These are phyloP conservation scores for Epinephelus awoara DNA, from an alignment of 2,797 vertebrate species.

Conservation along the genomic window DNA sequence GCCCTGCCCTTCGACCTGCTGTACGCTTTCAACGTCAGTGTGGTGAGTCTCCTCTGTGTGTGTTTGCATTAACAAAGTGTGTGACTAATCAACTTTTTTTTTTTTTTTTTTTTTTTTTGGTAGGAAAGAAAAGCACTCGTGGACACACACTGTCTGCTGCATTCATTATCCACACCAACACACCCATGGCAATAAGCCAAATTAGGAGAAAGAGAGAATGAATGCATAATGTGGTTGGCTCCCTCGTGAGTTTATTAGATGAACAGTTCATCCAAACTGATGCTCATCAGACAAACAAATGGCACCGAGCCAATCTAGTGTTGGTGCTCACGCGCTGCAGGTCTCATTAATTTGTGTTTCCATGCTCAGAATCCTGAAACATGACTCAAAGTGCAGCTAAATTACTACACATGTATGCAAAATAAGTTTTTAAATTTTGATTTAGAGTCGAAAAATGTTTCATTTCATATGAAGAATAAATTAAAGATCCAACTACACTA, in stretches of 20 bases:
- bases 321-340: not conserved
- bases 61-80: slow-evolving; percentile 6
- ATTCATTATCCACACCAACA: slow-evolving; percentile 23
- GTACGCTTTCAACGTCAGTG: slow-evolving; percentile 97
- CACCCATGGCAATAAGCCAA: slow-evolving; percentile 1
- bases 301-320: slow-evolving; percentile 32
- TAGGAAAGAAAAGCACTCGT: not conserved
- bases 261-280: slow-evolving; percentile 37
- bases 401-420: not conserved
- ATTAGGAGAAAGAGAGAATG: slow-evolving; percentile 11
- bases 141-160: not conserved
- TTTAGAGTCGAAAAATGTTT: not conserved
- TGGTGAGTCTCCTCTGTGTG: slow-evolving; percentile 80
- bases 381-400: not conserved
- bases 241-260: slow-evolving; percentile 38
- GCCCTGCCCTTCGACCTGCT: slow-evolving; percentile 98
- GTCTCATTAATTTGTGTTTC: slow-evolving; percentile 23
- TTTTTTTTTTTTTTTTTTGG: not conserved
- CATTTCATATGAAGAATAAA: not conserved
- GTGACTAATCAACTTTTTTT: not conserved
- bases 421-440: not conserved
- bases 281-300: slow-evolving; percentile 35
- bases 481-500: not conserved
- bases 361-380: not conserved
- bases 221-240: slow-evolving; percentile 23